phyloP scores from a whole-genome alignment of 2,888 invertebrate species.

The Microplitis deprimator region DNA sequence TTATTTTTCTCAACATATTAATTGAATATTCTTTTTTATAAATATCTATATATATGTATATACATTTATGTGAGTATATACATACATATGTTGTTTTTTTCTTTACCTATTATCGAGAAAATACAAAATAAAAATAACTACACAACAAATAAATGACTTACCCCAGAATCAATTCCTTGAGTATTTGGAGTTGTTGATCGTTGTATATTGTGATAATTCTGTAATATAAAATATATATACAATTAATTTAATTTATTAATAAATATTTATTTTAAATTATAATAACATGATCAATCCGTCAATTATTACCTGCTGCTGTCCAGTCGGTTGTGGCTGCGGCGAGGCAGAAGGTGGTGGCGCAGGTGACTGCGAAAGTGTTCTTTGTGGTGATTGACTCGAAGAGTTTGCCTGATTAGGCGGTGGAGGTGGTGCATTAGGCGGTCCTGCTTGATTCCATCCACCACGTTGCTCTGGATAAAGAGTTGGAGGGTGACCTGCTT shows the following conservation, averaged over 20 bases:
- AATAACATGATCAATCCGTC: constrained; percentile 3
- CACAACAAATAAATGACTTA: constrained; percentile 71
- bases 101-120: background rate
- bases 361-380: constrained; percentile 69
- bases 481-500: constrained; percentile 66
- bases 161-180: constrained; percentile 83
- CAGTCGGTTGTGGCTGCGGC: constrained; percentile 66
- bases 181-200: constrained; percentile 85
- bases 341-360: constrained; percentile 70
- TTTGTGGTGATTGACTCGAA: constrained; percentile 68
- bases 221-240: constrained; percentile 58
- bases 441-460: constrained; percentile 66
- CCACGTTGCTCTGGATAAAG: constrained; percentile 68
- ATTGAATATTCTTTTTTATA: background rate
- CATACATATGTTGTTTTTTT: background rate
- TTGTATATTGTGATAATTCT: constrained; percentile 81
- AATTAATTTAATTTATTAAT: background rate
- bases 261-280: background rate
- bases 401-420: constrained; percentile 66
- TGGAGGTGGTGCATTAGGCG: constrained; percentile 66
- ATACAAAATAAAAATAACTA: constrained; percentile 10
- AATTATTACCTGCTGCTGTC: constrained; percentile 38
- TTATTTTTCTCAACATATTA: background rate
- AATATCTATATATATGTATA: background rate
- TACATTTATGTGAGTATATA: too few relatives aligned